Conservation (phyloP, 2,797 vertebrate genomes). For the Ispidina lecontei region DNA sequence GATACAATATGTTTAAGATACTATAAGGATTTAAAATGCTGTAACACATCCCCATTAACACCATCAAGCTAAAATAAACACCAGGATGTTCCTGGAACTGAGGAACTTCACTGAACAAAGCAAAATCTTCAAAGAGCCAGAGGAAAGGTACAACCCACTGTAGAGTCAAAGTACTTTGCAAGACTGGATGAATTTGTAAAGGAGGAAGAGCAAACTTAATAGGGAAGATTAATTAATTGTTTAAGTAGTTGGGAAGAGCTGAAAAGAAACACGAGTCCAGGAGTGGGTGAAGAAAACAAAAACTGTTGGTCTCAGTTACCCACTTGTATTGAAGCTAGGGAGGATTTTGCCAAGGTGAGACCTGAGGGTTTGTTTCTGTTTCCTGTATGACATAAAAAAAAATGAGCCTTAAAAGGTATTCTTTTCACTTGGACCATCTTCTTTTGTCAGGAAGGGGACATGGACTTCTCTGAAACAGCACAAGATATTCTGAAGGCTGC, state of each 20-base stretch:
- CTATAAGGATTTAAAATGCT: slow-evolving; percentile 48
- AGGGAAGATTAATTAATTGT: slow-evolving; percentile 1
- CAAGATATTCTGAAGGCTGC: not conserved
- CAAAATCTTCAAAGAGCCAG: slow-evolving; percentile 51
- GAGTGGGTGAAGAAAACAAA: not conserved
- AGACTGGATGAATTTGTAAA: not conserved
- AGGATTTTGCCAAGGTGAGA: not conserved
- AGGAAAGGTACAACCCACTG: slow-evolving; percentile 7
- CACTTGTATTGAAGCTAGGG: not conserved
- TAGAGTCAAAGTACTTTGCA: not conserved
- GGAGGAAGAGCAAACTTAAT: slow-evolving; percentile 37
- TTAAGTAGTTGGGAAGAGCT: not conserved
- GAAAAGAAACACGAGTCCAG: not conserved
- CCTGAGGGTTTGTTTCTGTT: not conserved
- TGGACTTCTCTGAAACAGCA: not conserved
- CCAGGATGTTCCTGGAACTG: not conserved
- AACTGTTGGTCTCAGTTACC: not conserved
- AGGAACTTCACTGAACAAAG: slow-evolving; percentile 5
- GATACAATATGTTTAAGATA: slow-evolving; percentile 52
- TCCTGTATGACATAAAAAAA: not conserved
- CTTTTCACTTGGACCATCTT: not conserved
- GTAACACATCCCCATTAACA: slow-evolving; percentile 44
- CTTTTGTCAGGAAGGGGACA: not conserved
- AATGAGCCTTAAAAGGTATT: not conserved
- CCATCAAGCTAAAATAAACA: slow-evolving; percentile 18